These are phyloP conservation scores for Felis catus DNA, from an alignment of 2,113 vertebrate genomes.

Conservation along the genomic window DNA sequence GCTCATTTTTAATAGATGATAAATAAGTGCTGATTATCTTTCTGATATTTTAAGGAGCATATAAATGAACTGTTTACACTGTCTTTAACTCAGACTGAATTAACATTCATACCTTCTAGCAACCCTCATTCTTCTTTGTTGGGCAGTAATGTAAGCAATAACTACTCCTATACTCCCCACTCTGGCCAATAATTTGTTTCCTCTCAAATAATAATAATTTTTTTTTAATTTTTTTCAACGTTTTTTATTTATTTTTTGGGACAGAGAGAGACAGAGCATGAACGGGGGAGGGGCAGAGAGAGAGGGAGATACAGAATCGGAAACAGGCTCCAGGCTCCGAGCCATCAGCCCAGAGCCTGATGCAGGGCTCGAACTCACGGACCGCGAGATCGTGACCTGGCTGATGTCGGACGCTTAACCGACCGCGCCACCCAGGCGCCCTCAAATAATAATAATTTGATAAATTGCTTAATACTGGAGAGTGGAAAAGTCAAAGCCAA, in stretches of 20 bases:
- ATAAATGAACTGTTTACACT: background rate
- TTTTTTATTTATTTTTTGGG: too few species aligned
- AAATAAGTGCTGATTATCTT: background rate
- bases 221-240: too few species aligned
- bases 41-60: background rate
- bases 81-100: conserved; percentile 11
- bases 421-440: too few species aligned
- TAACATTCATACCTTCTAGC: background rate
- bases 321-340: too few species aligned
- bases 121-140: background rate
- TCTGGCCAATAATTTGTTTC: background rate
- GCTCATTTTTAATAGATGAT: background rate
- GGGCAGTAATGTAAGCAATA: background rate
- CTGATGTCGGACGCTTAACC: too few species aligned
- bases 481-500: background rate
- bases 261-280: too few species aligned
- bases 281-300: too few species aligned
- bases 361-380: too few species aligned
- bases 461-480: background rate
- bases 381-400: too few species aligned
- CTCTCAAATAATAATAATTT: background rate
- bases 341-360: too few species aligned
- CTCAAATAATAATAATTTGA: background rate
- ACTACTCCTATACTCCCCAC: background rate
- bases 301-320: too few species aligned